phyloP scores from a whole-genome alignment of 2,797 vertebrate genomes.

The Sphenodon punctatus region DNA sequence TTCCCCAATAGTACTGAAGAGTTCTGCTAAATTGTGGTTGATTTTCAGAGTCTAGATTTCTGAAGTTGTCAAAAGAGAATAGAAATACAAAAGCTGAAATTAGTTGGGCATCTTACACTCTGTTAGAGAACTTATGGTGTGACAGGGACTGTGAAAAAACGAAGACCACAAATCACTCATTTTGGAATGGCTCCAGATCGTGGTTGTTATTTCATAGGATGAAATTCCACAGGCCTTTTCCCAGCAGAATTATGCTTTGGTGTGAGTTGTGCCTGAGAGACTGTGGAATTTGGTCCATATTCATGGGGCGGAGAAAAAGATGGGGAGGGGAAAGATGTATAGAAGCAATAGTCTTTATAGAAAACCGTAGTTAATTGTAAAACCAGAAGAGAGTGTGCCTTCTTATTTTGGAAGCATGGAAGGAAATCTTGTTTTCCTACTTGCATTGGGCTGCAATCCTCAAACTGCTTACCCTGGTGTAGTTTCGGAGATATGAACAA shows the following conservation, averaged over 20 bases:
- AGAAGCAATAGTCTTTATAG: not conserved
- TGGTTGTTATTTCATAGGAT: not conserved
- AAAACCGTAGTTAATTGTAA: not conserved
- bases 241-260: not conserved
- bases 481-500: too few relatives aligned
- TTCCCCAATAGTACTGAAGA: not conserved
- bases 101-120: too few relatives aligned
- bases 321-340: not conserved
- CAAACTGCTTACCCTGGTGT: too few relatives aligned
- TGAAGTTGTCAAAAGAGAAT: not conserved
- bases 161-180: too few relatives aligned
- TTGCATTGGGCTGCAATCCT: too few relatives aligned
- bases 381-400: not conserved
- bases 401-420: not conserved
- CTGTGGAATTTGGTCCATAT: not conserved
- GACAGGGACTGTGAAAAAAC: too few relatives aligned
- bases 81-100: not conserved
- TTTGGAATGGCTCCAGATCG: too few relatives aligned
- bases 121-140: too few relatives aligned
- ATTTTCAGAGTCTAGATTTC: too few relatives aligned
- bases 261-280: not conserved
- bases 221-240: not conserved
- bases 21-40: too few relatives aligned
- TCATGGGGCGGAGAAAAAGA: too few relatives aligned
- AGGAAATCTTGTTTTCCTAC: too few relatives aligned